These are phyloP conservation scores for Cancer borealis DNA, from an alignment of 2,888 invertebrate species.

Conservation along the genomic window DNA sequence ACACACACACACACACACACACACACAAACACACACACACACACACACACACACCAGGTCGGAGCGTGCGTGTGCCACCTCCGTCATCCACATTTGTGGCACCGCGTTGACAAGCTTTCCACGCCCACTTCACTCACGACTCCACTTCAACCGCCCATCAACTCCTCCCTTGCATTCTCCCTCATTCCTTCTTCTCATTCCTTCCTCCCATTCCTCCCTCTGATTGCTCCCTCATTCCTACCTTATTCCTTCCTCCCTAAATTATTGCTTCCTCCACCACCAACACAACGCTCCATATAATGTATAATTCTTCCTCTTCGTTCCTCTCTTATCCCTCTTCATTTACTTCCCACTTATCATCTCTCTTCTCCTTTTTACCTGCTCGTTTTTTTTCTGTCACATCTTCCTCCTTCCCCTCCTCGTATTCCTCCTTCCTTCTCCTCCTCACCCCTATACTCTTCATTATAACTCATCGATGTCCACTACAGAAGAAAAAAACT, in stretches of 20 bases:
- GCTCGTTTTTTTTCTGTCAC: too few species aligned
- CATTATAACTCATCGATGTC: not conserved
- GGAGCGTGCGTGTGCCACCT: not conserved
- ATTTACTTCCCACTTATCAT: too few species aligned
- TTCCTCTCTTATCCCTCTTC: too few species aligned
- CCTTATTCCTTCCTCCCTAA: too few species aligned
- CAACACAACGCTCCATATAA: too few species aligned
- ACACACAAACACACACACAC: not conserved
- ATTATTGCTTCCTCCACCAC: too few species aligned
- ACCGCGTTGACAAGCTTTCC: not conserved
- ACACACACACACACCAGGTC: not conserved
- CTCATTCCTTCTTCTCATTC: too few species aligned
- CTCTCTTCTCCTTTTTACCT: too few species aligned
- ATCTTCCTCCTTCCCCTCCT: not conserved
- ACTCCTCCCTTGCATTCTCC: not conserved
- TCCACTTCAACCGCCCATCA: not conserved
- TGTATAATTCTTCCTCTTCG: too few species aligned
- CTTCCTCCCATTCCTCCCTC: too few species aligned
- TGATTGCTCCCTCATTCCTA: too few species aligned
- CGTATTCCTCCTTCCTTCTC: not conserved
- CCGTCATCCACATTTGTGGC: not conserved
- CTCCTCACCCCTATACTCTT: not conserved
- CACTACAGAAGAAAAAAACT: not conserved
- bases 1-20: not conserved
- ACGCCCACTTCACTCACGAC: not conserved